Evolutionary conservation across 2,797 vertebrate genomes (phyloP).

Genomic region (Megalops cyprinoides): DNA sequence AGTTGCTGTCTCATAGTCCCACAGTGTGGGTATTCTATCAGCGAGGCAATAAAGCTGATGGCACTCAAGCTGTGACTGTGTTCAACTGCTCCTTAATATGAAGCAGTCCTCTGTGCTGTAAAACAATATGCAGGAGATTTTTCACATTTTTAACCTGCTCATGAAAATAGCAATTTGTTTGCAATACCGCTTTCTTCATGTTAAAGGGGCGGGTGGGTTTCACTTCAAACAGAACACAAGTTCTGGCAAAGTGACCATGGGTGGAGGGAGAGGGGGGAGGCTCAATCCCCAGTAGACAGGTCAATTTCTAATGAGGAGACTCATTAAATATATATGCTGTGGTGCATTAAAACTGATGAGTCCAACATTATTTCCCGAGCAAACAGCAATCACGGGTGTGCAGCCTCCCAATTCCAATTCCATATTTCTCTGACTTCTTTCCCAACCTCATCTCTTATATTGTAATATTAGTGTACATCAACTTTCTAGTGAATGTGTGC

Average conservation of each 20-base stretch:
- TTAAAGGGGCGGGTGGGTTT: background rate
- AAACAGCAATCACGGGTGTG: background rate
- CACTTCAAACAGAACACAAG: background rate
- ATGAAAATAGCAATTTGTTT: background rate
- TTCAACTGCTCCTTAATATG: background rate
- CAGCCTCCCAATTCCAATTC: background rate
- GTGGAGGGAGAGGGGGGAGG: background rate
- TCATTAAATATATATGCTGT: conserved; percentile 13
- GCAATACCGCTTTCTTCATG: background rate
- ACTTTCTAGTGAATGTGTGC: background rate
- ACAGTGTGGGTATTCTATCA: background rate
- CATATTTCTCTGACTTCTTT: background rate
- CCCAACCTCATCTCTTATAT: background rate
- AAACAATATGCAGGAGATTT: background rate
- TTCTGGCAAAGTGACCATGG: background rate
- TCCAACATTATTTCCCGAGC: background rate
- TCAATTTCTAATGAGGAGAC: background rate
- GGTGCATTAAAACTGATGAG: conserved; percentile 10
- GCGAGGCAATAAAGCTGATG: background rate
- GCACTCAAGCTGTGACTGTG: background rate
- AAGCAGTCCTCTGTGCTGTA: background rate
- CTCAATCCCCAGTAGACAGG: background rate
- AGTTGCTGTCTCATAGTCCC: conserved; percentile 7
- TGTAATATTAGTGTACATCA: too few relatives aligned
- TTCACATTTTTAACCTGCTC: background rate